phyloP scores from a whole-genome alignment of 2,113 vertebrate genomes.

The Thamnaconus septentrionalis region DNA sequence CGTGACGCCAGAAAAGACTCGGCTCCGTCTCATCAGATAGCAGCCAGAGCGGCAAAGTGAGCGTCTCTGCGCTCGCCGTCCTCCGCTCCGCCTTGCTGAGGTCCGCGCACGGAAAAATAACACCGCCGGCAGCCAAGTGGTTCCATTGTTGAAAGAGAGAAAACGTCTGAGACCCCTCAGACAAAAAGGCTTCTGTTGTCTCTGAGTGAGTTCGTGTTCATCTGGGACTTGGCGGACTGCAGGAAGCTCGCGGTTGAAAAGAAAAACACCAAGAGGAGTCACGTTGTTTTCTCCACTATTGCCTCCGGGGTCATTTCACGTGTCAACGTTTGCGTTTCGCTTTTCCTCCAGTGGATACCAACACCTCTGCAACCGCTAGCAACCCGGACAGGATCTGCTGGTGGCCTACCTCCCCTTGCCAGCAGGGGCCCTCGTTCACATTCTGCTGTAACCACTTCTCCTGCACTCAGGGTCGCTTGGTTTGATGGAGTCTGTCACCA shows the following conservation, averaged over 20 bases:
- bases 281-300: slow-evolving; percentile 49
- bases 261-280: slow-evolving; percentile 32
- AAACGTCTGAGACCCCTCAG: slow-evolving; percentile 28
- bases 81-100: slow-evolving; percentile 65
- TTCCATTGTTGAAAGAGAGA: slow-evolving; percentile 42
- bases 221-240: slow-evolving; percentile 56
- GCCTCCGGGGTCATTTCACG: slow-evolving; percentile 34
- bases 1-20: slow-evolving; percentile 23
- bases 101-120: slow-evolving; percentile 60
- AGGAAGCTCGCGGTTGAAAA: slow-evolving; percentile 57
- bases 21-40: slow-evolving; percentile 25
- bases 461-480: too few species aligned
- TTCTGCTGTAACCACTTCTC: too few species aligned
- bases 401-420: too few species aligned
- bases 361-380: slow-evolving; percentile 34
- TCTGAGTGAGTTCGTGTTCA: slow-evolving; percentile 65
- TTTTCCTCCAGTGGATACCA: slow-evolving; percentile 28
- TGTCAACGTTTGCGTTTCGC: slow-evolving; percentile 42
- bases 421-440: too few species aligned
- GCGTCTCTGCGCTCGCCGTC: slow-evolving; percentile 19
- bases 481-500: too few species aligned
- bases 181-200: slow-evolving; percentile 77
- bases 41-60: slow-evolving; percentile 27
- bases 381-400: background rate
- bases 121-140: slow-evolving; percentile 56